phyloP scores from a whole-genome alignment of 2,797 vertebrate species.

The Chaetophractus vellerosus region DNA sequence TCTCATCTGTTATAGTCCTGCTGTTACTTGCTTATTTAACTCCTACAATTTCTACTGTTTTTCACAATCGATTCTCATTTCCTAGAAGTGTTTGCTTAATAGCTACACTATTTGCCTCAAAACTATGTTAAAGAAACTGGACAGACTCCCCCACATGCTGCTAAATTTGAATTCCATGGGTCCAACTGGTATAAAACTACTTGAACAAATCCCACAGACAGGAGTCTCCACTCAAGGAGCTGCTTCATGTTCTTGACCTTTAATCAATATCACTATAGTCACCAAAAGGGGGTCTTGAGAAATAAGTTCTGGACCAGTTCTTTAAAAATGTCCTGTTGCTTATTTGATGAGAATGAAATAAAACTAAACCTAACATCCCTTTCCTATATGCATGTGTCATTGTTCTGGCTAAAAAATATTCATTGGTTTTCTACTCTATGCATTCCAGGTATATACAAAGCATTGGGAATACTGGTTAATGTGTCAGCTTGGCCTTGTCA shows the following conservation, averaged over 20 bases:
- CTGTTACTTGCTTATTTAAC: constrained; percentile 51
- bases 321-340: background rate
- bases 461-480: background rate
- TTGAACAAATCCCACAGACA: background rate
- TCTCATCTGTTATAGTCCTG: background rate
- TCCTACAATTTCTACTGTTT: constrained; percentile 19
- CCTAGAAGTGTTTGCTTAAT: background rate
- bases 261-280: background rate
- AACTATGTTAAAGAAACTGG: background rate
- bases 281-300: background rate
- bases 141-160: background rate
- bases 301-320: background rate
- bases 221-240: background rate
- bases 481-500: no score
- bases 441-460: background rate
- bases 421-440: background rate
- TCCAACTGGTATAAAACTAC: background rate
- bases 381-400: background rate
- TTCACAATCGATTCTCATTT: constrained; percentile 43
- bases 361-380: background rate
- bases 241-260: background rate
- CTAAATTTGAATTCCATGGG: background rate
- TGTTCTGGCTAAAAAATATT: background rate
- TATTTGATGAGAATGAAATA: background rate
- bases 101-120: background rate